Base-by-base conservation (phyloP, 2,888 invertebrate species). In the Hypomecis atomaria region DNA sequence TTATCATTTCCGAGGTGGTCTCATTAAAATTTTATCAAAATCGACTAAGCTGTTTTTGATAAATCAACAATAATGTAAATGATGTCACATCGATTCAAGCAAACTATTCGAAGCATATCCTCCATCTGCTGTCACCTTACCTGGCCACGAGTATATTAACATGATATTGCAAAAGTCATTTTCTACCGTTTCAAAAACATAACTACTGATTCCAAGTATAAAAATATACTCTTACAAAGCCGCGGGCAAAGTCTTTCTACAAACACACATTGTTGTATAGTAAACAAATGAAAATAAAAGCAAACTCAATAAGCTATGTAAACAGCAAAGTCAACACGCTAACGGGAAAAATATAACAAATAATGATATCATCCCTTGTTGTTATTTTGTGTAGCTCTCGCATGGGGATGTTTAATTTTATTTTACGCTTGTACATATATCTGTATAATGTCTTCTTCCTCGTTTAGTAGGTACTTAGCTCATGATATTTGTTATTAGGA, bases 351-450 rank as follows among this genome's bases (percentile, higher is more conserved):
- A 55, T 10, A 44, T 44, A 8, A 37, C 55, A 54, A 42, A 54
- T 42, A 54, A 54, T 43, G 42, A 42, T 54, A 42, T 42, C 34
- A n/a, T 65, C 65, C 67, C 47, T 62, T 61, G 53, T 34, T 53
- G n/a, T 42, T 54, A 49, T 49, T 54, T 42, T 54, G n/a, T 54
- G 33, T 42, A 13, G 37, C n/a, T 49, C 4, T 42, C 8, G 6
- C 11, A 42, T 54, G 10, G 23, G 5, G 23, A 8, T 34, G 53
- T 54, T 54, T 34, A 42, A 54, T 34, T 33, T n/a, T n/a, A 37
- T 34, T 42, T 40, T 6, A 23, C 40, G 10, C 2, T 49, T 37
- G 4, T 6, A 43, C 11, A 23, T 23, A 23, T 23, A 23, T 23
- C 1, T 13, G 45, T 43, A 10, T 10, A 43, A 10, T 52, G 52